Evolutionary conservation across 2,888 invertebrate genomes (phyloP).

Genomic region (Cordilura impudica): DNA sequence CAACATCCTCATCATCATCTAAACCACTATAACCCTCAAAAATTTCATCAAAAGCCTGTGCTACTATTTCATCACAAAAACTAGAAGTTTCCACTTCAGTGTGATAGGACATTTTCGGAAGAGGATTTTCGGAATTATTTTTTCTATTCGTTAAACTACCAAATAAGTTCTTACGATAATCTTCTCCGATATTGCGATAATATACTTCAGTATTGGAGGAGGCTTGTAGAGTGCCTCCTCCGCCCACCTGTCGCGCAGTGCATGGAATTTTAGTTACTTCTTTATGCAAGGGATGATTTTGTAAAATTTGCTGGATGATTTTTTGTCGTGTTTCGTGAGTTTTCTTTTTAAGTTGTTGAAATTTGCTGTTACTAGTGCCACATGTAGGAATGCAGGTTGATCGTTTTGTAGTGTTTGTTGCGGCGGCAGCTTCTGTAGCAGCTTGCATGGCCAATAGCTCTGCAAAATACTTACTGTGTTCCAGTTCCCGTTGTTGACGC

Average conservation of each 20-base stretch:
- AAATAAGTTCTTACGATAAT: constrained; percentile 76
- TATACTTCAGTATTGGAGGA: constrained; percentile 63
- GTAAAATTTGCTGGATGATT: constrained; percentile 70
- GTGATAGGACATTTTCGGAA: not conserved
- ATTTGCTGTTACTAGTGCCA: constrained; percentile 72
- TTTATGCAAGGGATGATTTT: constrained; percentile 65
- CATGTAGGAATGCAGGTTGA: constrained; percentile 54
- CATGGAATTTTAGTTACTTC: constrained; percentile 28
- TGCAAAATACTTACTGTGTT: constrained; percentile 62
- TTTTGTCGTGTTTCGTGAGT: constrained; percentile 75
- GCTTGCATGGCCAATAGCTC: constrained; percentile 54
- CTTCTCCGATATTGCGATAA: constrained; percentile 69
- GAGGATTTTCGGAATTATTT: not conserved
- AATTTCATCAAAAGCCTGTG: constrained; percentile 75
- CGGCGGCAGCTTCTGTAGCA: constrained; percentile 37
- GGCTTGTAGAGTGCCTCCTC: constrained; percentile 66
- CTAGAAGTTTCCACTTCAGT: constrained; percentile 40
- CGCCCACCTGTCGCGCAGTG: constrained; percentile 49
- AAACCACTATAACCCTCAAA: constrained; percentile 72
- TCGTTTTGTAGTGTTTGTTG: constrained; percentile 46
- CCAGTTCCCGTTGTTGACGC: constrained; percentile 65
- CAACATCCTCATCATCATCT: constrained; percentile 68
- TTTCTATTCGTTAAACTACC: constrained; percentile 66
- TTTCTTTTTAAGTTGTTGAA: constrained; percentile 75
- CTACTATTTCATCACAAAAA: constrained; percentile 73